These are phyloP conservation scores for Momotus momota DNA, from an alignment of 2,797 vertebrate species.

Conservation along the genomic window DNA sequence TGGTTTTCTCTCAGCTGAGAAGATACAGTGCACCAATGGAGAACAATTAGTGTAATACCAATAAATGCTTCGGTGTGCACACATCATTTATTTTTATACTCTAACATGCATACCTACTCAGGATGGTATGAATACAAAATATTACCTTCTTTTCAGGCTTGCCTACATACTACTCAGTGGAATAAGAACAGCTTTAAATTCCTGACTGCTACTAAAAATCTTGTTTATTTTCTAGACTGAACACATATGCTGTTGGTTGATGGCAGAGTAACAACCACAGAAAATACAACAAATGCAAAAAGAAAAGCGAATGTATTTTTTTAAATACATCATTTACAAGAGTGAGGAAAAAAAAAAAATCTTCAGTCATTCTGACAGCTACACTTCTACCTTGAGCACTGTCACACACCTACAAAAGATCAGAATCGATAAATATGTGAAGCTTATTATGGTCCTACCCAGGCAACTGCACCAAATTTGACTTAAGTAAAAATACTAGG, in stretches of 20 bases:
- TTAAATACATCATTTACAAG: neutral
- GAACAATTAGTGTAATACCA: neutral
- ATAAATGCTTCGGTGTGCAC: neutral
- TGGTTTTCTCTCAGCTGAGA: neutral
- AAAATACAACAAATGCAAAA: constrained; percentile 4
- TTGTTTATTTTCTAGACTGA: neutral
- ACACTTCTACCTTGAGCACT: neutral
- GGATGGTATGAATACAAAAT: neutral
- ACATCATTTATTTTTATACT: neutral
- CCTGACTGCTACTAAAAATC: neutral
- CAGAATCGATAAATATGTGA: neutral
- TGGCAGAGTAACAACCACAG: neutral
- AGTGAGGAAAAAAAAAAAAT: neutral
- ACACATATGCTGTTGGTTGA: neutral
- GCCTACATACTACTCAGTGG: neutral
- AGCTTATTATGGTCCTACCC: neutral
- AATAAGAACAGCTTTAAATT: neutral
- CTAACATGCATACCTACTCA: neutral
- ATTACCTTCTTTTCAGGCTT: neutral
- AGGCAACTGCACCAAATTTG: neutral
- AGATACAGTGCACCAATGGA: neutral
- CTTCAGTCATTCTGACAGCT: neutral
- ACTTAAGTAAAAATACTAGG: neutral
- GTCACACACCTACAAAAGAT: neutral
- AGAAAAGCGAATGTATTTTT: neutral